Evolutionary conservation across 2,797 vertebrate genomes (phyloP).

Genomic region (Pipistrellus nathusii): DNA sequence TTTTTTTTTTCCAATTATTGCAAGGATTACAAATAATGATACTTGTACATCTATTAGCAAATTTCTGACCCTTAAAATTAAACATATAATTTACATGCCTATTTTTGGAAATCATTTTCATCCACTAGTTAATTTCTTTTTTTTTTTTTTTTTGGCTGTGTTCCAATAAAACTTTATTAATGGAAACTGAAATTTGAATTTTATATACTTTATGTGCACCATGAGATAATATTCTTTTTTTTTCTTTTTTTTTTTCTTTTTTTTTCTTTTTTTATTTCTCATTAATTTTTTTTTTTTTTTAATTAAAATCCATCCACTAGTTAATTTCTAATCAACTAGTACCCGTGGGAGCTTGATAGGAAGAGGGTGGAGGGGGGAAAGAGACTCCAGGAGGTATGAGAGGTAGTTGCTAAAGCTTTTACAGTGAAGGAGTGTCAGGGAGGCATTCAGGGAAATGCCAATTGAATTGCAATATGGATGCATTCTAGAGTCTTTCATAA

Average conservation of each 20-base stretch:
- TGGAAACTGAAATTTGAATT: too few relatives aligned
- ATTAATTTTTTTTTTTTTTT: too few relatives aligned
- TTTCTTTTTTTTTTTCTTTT: too few relatives aligned
- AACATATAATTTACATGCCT: conserved; percentile 55
- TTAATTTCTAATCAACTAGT: conserved; percentile 50
- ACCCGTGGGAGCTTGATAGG: neutral
- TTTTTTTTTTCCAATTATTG: conserved; percentile 34
- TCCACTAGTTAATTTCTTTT: neutral
- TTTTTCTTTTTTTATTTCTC: too few relatives aligned
- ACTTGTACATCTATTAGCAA: conserved; percentile 43
- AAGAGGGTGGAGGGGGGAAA: neutral
- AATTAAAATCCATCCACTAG: neutral
- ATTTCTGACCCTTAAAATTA: conserved; percentile 62
- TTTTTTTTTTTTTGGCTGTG: too few relatives aligned
- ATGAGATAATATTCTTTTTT: too few relatives aligned
- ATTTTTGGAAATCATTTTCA: conserved; percentile 69
- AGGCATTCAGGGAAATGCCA: neutral
- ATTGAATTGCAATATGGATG: neutral
- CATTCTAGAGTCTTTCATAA: neutral
- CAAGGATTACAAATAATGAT: conserved; percentile 34
- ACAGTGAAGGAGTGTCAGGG: neutral
- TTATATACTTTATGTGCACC: too few relatives aligned
- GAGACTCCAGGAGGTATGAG: neutral
- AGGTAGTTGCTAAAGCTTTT: neutral
- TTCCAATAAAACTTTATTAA: too few relatives aligned